Percentiles rank a stretch among this genome's conserved stretches.
These are phyloP conservation scores for Arion vulgaris DNA, from an alignment of 1,140 invertebrate species.

Conservation along the genomic window DNA sequence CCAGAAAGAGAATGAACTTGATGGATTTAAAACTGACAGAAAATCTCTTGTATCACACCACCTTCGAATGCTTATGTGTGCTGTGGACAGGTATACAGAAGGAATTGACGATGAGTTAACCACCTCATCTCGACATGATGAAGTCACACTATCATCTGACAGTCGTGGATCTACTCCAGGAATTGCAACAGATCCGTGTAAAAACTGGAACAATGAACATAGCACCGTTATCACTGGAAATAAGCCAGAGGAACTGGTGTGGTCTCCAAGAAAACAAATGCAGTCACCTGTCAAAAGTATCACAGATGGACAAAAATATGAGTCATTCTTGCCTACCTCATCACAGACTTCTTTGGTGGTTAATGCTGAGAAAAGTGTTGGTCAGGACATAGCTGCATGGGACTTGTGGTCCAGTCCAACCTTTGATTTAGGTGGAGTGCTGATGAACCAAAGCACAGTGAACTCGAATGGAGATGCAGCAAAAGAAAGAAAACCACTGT, in stretches of 20 bases:
- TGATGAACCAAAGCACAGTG: not conserved
- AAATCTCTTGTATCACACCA: constrained; percentile 38
- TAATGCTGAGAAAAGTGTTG: not conserved
- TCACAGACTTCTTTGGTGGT: too few relatives aligned
- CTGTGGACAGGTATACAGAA: constrained; percentile 34
- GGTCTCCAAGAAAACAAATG: not conserved
- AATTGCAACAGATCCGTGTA: not conserved
- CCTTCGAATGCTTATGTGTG: constrained; percentile 39
- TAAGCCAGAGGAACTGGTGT: not conserved
- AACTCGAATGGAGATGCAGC: not conserved
- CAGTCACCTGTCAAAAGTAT: not conserved
- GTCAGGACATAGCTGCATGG: not conserved
- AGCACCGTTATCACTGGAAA: not conserved
- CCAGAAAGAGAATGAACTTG: constrained; percentile 25
- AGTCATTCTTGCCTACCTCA: not conserved
- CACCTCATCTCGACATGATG: not conserved
- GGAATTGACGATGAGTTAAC: constrained; percentile 13
- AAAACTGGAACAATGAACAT: not conserved
- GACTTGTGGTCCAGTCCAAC: constrained; percentile 32
- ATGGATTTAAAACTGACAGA: constrained; percentile 10
- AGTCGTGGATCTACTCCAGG: constrained; percentile 1
- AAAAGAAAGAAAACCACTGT: constrained; percentile 27
- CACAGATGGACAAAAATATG: not conserved
- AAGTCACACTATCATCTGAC: not conserved
- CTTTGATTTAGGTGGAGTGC: constrained; percentile 9